Evolutionary conservation across 2,888 invertebrate genomes (phyloP), one percentile per base, ranked within the genome.

Genomic region (Hydraecia micacea): DNA sequence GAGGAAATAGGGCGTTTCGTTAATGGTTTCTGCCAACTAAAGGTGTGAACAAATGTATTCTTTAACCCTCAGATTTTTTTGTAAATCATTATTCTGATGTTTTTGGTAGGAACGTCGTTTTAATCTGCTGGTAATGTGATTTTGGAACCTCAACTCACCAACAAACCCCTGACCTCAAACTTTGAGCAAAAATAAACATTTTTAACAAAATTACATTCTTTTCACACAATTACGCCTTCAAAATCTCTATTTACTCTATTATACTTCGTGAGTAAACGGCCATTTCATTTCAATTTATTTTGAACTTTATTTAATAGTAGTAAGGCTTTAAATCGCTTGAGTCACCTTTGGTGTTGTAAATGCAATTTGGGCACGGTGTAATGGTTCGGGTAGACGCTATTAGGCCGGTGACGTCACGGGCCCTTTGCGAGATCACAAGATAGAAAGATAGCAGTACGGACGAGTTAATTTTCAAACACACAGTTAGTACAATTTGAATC

Each of bases 341-440:
- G 58, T 60, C 42, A 28, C 39, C 52, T 79, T 81, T 74, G 74
- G 76, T 81, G 85, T 83, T 83, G 77, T 88, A 86, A 88, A 88
- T 85, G 86, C 83, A 89, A 89, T 88, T 84, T 86, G 81, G 81
- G 79, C 72, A 71, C 85, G 82, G 88, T 89, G 83, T 87, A 89
- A 88, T 87, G 86, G 86, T 76, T 82, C 72, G 72, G 83, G 86
- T 77, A 83, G 84, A 81, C 66, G 84, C 88, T 85, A 87, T 87
- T 88, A 90, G 84, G 86, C 55, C 76, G 75, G 78, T 87, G 90
- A 87, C 88, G 89, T 88, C 87, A 90, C 80, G 58, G 71, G 75
- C 75, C 75, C 75, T 75, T 62, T 75, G 66, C 46, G 70, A n/a
- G n/a, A 28, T 8, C 74, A 74, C 42, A 8, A 8, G 1, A 9